Evolutionary conservation across 2,113 vertebrate genomes (phyloP), one percentile per base, ranked within the genome.

Genomic region (Periophthalmodon schlosseri): DNA sequence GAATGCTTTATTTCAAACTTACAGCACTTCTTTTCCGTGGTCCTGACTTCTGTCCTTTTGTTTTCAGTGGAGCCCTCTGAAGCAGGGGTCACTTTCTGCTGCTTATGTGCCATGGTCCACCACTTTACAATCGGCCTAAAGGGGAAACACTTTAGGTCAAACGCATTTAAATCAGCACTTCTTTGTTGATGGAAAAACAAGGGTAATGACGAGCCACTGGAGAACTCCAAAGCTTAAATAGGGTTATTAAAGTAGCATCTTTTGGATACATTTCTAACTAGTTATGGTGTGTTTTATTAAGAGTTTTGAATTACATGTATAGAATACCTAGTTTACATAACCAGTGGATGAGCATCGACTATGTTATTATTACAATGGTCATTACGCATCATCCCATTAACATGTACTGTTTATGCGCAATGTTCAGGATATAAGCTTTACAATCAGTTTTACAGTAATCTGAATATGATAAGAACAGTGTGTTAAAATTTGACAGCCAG

Each of bases 11-110:
- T 57, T 15, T 20, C 24, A 24, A 21, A 93, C 94, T 94, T 79
- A 94, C 93, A 94, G 88, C 93, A 93, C 71, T 94, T 94, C 82
- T 93, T 94, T 81, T 91, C 91, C 5, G 63, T 93, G 73, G 68
- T 57, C 81, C 92, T 88, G 33, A 75, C 39, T 72, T 92, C 91
- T 0, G 36, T 79, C 74, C 76, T 90, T 75, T 78, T 91, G 79
- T 65, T 67, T 56, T 91, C 86, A 44, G 73, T 58, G 0, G 72
- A 58, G 75, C 63, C 54, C 4, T 86, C 81, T 63, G 81, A 36
- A 14, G 70, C 61, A n/a, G 72, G 66, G 1, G 60, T 61, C 34
- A 77, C 64, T 87, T 34, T 87, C 24, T 76, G 86, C 61, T 73
- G 78, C 15, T 21, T 60, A 44, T 80, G 72, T 68, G 90, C 79